Conservation (phyloP, 2,888 invertebrate species). For the Chloromyia formosa region DNA sequence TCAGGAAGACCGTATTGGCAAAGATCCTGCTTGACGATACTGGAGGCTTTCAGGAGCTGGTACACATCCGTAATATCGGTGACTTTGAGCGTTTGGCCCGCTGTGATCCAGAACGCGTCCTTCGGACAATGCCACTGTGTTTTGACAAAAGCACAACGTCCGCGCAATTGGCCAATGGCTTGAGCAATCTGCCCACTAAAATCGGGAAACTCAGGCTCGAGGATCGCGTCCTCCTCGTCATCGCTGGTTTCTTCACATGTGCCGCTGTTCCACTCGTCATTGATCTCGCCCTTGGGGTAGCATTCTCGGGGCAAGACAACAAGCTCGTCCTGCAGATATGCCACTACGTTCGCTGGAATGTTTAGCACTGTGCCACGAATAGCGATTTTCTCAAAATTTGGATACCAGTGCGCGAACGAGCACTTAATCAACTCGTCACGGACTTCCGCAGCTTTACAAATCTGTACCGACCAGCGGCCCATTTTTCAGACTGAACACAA, state of each 20-base stretch:
- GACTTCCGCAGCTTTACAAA: background rate
- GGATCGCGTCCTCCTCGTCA: slow-evolving; percentile 46
- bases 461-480: no score
- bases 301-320: slow-evolving; percentile 53
- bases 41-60: slow-evolving; percentile 52
- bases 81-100: slow-evolving; percentile 50
- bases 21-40: slow-evolving; percentile 50
- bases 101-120: slow-evolving; percentile 53
- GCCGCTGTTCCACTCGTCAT: background rate
- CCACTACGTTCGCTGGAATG: slow-evolving; percentile 48
- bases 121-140: slow-evolving; percentile 52
- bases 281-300: slow-evolving; percentile 17
- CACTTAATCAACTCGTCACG: slow-evolving; percentile 44
- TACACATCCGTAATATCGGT: slow-evolving; percentile 51
- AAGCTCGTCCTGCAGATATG: slow-evolving; percentile 51
- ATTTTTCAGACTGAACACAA: no score
- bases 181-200: slow-evolving; percentile 48
- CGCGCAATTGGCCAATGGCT: slow-evolving; percentile 40
- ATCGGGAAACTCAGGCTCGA: slow-evolving; percentile 51
- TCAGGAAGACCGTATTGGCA: slow-evolving; percentile 22
- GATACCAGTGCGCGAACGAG: slow-evolving; percentile 49
- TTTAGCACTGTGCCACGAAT: slow-evolving; percentile 45
- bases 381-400: slow-evolving; percentile 49
- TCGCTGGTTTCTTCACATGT: background rate
- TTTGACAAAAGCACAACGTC: slow-evolving; percentile 49